These are phyloP conservation scores for Gymnocypris eckloni DNA, from an alignment of 2,797 vertebrate species.

Conservation along the genomic window DNA sequence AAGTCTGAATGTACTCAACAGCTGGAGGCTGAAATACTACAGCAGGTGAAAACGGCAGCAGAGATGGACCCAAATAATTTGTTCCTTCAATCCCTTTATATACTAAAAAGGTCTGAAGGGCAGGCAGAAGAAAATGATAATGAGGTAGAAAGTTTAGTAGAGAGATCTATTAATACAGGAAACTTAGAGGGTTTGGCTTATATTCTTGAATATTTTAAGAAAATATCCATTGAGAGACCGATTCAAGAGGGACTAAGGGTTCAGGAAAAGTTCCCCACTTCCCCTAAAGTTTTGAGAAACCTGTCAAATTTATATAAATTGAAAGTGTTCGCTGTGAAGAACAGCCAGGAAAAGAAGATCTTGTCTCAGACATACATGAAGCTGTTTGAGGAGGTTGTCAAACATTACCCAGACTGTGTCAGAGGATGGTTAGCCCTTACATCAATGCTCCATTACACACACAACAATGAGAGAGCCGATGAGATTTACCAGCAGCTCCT, in stretches of 20 bases:
- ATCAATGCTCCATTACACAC: background rate
- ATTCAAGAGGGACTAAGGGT: background rate
- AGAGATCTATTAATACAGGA: background rate
- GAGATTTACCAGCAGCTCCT: slow-evolving; percentile 15
- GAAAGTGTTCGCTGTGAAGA: background rate
- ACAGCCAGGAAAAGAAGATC: background rate
- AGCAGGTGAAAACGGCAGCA: background rate
- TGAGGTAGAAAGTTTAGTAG: background rate
- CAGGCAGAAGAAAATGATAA: background rate
- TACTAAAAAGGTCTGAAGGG: background rate
- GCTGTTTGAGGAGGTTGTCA: background rate
- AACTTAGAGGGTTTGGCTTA: background rate
- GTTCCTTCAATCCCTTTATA: slow-evolving; percentile 17
- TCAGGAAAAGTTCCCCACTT: background rate
- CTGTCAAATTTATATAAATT: background rate
- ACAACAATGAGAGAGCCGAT: background rate
- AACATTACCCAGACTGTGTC: background rate
- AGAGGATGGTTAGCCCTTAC: background rate
- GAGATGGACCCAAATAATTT: background rate
- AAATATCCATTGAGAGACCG: background rate
- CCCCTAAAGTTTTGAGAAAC: background rate
- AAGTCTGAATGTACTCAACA: background rate
- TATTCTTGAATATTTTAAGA: background rate
- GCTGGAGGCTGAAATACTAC: background rate
- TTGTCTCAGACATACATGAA: background rate